phyloP scores from a whole-genome alignment of 1,140 invertebrate genomes.

The Phenacoccus solenopsis region DNA sequence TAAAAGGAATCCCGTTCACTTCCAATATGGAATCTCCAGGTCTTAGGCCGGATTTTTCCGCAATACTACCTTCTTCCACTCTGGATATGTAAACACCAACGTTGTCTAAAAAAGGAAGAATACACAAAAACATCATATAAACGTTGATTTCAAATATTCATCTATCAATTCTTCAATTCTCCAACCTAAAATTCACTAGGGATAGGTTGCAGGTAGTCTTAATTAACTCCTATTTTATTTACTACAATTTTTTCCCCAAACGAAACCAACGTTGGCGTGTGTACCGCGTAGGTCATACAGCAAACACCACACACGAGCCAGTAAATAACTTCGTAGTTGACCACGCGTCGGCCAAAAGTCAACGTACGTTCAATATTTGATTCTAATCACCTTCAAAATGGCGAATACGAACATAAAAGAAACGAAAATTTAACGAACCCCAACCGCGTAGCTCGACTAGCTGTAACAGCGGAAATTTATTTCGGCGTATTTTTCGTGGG shows the following conservation, averaged over 20 bases:
- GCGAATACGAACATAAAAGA: neutral
- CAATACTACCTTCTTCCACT: conserved; percentile 73
- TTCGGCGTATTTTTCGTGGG: too few species aligned
- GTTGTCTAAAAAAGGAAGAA: conserved; percentile 40
- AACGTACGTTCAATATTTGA: neutral
- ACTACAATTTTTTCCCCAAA: too few species aligned
- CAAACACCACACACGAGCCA: too few species aligned
- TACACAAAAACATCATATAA: neutral
- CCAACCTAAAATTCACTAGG: too few species aligned
- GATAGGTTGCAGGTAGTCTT: too few species aligned
- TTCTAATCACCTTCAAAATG: neutral
- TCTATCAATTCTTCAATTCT: neutral
- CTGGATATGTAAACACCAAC: conserved; percentile 77
- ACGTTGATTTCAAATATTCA: too few species aligned
- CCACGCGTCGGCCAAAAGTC: neutral
- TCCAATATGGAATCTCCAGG: conserved; percentile 79
- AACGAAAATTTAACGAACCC: too few species aligned
- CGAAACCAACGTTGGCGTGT: too few species aligned
- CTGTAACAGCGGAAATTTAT: too few species aligned
- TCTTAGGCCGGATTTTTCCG: conserved; percentile 65
- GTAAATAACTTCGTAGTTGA: neutral
- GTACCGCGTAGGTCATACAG: too few species aligned
- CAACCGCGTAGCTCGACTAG: too few species aligned
- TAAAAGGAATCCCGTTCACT: conserved; percentile 77
- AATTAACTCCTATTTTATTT: too few species aligned